A percentile compares a stretch with the other conserved stretches of the same genome.
These are phyloP conservation scores for Microchrysa polita DNA, from an alignment of 2,888 invertebrate species.

Conservation along the genomic window DNA sequence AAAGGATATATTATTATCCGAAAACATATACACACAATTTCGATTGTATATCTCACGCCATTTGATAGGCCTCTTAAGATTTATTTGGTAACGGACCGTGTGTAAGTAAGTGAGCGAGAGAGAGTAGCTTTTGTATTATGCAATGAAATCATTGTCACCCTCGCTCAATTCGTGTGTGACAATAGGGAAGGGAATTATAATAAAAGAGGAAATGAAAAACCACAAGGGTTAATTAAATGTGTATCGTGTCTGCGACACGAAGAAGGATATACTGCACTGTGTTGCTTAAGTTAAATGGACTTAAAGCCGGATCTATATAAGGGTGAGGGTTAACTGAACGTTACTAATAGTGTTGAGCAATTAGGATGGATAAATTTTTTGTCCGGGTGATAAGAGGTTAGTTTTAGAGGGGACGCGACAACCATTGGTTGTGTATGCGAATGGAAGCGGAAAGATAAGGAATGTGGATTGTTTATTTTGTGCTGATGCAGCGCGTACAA, in stretches of 20 bases:
- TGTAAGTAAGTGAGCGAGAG: too few species aligned
- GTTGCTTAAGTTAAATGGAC: constrained; percentile 29
- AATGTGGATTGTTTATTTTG: too few species aligned
- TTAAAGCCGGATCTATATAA: constrained; percentile 1
- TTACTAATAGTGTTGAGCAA: constrained; percentile 15
- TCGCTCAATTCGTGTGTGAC: neutral
- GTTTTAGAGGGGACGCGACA: too few species aligned
- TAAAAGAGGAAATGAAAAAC: constrained; percentile 30
- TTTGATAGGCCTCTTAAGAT: constrained; percentile 44
- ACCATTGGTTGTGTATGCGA: too few species aligned
- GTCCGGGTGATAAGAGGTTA: too few species aligned
- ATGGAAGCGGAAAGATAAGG: too few species aligned
- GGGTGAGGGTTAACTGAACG: constrained; percentile 7
- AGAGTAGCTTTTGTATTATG: constrained; percentile 15
- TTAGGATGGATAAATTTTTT: neutral
- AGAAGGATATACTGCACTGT: neutral
- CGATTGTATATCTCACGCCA: constrained; percentile 44
- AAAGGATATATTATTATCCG: constrained; percentile 15
- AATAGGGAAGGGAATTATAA: too few species aligned
- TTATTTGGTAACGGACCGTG: constrained; percentile 39
- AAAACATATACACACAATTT: constrained; percentile 18
- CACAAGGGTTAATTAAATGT: constrained; percentile 44
- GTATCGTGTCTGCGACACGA: neutral
- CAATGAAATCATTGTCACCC: constrained; percentile 33
- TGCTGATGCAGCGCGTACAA: too few species aligned